phyloP scores from a whole-genome alignment of 2,888 invertebrate species.

The Melanostoma mellinum region DNA sequence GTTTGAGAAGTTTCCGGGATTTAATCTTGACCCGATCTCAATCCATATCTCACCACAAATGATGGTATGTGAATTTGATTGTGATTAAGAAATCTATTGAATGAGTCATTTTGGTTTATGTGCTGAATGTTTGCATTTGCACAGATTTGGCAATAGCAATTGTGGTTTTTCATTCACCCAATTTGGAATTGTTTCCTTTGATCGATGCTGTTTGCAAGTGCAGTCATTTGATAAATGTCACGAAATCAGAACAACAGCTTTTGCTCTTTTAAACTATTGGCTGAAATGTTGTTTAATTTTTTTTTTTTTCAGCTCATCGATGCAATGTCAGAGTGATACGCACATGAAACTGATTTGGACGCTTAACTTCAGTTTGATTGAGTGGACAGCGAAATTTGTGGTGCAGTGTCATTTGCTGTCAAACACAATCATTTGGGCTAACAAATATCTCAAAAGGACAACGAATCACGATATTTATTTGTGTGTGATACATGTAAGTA shows the following conservation, averaged over 20 bases:
- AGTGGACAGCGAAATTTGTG: conserved; percentile 87
- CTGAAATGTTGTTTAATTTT: conserved; percentile 1
- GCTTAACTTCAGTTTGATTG: conserved; percentile 88
- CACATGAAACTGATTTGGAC: conserved; percentile 89
- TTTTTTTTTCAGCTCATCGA: conserved; percentile 67
- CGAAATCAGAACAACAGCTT: no score
- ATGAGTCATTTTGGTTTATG: conserved; percentile 47
- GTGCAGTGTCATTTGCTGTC: conserved; percentile 84
- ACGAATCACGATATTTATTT: conserved; percentile 82
- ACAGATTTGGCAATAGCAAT: conserved; percentile 26
- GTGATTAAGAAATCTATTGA: conserved; percentile 64
- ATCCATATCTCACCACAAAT: conserved; percentile 13
- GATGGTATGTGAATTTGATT: conserved; percentile 51
- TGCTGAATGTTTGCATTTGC: conserved; percentile 32
- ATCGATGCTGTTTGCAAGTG: conserved; percentile 23
- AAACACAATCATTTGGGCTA: conserved; percentile 84
- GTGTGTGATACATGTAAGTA: conserved; percentile 83
- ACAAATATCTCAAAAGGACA: conserved; percentile 82
- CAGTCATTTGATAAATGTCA: no score
- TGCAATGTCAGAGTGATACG: conserved; percentile 83
- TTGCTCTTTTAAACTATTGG: no score
- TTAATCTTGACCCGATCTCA: conserved; percentile 9
- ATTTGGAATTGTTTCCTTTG: conserved; percentile 39
- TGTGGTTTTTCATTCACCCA: conserved; percentile 56
- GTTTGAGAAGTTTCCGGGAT: conserved; percentile 12